Evolutionary conservation across 2,797 vertebrate genomes (phyloP).

Genomic region (Microctenopoma stevenorrisi): DNA sequence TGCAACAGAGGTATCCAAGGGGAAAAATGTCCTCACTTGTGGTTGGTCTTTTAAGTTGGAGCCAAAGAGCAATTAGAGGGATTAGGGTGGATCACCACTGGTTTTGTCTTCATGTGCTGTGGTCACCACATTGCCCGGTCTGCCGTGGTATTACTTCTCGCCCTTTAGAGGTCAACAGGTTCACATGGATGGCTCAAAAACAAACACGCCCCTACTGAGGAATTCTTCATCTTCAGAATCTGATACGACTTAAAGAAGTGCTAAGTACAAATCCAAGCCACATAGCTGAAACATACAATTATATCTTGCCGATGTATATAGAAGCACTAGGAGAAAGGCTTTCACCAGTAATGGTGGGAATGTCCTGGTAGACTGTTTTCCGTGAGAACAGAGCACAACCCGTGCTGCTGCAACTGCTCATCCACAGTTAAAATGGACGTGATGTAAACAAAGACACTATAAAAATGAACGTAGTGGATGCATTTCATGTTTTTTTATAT

Average conservation of each 20-base stretch:
- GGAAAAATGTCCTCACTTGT: slow-evolving; percentile 46
- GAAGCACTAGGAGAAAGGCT: slow-evolving; percentile 38
- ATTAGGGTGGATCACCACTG: slow-evolving; percentile 69
- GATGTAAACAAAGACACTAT: slow-evolving; percentile 25
- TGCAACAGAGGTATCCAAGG: slow-evolving; percentile 59
- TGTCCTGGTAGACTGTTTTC: not conserved
- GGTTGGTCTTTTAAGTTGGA: slow-evolving; percentile 66
- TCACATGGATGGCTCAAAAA: slow-evolving; percentile 60
- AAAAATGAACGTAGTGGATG: slow-evolving; percentile 4
- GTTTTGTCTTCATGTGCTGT: slow-evolving; percentile 74
- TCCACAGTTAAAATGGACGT: slow-evolving; percentile 12
- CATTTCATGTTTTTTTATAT: slow-evolving; percentile 15
- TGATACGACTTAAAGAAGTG: slow-evolving; percentile 54
- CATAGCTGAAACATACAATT: slow-evolving; percentile 69
- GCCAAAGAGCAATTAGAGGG: slow-evolving; percentile 66
- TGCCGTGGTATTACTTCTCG: slow-evolving; percentile 39
- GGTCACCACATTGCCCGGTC: slow-evolving; percentile 69
- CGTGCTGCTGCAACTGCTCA: slow-evolving; percentile 12
- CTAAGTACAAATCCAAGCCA: slow-evolving; percentile 74
- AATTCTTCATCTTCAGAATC: slow-evolving; percentile 40
- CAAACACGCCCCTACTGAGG: slow-evolving; percentile 48
- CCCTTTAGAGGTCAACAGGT: slow-evolving; percentile 63
- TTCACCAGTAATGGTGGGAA: slow-evolving; percentile 52
- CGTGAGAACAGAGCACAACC: not conserved
- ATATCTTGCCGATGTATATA: slow-evolving; percentile 55